phyloP scores from a whole-genome alignment of 2,113 vertebrate genomes.

The Myrmecophaga tridactyla region DNA sequence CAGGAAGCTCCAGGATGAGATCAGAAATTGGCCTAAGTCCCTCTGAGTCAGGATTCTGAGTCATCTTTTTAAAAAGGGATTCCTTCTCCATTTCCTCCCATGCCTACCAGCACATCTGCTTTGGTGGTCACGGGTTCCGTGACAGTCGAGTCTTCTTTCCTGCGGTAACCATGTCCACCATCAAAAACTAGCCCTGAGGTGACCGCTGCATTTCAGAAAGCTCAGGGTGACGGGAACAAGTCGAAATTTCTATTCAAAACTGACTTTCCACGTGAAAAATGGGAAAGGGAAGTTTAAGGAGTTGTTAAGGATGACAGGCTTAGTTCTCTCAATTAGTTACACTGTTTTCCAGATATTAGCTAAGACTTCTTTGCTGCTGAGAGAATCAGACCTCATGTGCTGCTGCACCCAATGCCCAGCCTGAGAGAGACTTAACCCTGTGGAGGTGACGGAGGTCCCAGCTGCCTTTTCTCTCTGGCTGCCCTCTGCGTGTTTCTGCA shows the following conservation, averaged over 20 bases:
- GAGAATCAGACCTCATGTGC: neutral
- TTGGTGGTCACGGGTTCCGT: neutral
- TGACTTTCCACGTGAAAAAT: neutral
- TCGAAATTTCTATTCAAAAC: neutral
- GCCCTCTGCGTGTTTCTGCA: neutral
- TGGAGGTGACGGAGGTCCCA: neutral
- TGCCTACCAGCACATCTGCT: neutral
- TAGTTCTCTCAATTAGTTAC: neutral
- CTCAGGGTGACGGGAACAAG: neutral
- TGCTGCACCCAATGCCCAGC: no score
- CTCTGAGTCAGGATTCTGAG: slow-evolving; percentile 68
- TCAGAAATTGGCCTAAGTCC: slow-evolving; percentile 64
- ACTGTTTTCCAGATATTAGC: neutral
- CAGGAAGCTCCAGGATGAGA: slow-evolving; percentile 61
- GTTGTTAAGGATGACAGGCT: neutral
- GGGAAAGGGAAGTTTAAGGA: neutral
- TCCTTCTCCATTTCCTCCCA: slow-evolving; percentile 18
- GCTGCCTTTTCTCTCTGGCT: neutral
- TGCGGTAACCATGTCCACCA: neutral
- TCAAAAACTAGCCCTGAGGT: neutral
- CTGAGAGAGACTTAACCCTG: neutral
- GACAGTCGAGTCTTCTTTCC: neutral
- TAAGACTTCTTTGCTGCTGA: neutral
- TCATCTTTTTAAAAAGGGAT: slow-evolving; percentile 23
- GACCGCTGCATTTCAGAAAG: neutral